Conservation (phyloP, 1,140 invertebrate species). For the Ceratitis capitata region DNA sequence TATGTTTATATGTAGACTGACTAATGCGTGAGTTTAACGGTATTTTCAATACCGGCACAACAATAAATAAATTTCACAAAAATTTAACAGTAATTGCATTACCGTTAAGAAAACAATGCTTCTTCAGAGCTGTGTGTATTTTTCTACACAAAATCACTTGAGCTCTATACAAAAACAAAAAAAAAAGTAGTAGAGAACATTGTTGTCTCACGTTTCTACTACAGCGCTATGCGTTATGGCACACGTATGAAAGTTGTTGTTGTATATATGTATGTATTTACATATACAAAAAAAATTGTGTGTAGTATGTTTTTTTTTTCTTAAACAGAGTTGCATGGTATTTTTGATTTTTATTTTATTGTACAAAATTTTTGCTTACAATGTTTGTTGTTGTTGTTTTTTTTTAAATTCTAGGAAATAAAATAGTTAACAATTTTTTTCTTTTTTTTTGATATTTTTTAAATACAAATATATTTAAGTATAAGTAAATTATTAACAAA, state of each 20-base stretch:
- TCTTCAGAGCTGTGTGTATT: not conserved
- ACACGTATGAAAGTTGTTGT: no score
- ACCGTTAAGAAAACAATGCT: not conserved
- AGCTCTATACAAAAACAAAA: not conserved
- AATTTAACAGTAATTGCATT: not conserved
- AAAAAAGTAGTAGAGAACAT: not conserved
- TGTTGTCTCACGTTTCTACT: not conserved
- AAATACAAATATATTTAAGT: constrained; percentile 18
- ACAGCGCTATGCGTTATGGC: not conserved
- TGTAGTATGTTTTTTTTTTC: no score
- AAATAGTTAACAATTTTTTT: not conserved
- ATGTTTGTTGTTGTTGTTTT: not conserved
- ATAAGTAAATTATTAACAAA: not conserved
- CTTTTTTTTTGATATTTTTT: no score
- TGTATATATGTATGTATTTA: not conserved
- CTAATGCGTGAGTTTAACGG: constrained; percentile 6
- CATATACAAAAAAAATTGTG: not conserved
- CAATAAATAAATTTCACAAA: constrained; percentile 24
- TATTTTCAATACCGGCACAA: constrained; percentile 24
- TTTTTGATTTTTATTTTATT: no score
- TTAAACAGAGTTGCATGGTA: no score
- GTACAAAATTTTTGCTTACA: no score
- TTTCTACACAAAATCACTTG: not conserved
- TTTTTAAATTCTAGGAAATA: not conserved
- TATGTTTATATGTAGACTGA: not conserved